Evolutionary conservation across 2,888 invertebrate species (phyloP).

Genomic region (Nymphalis c-album): DNA sequence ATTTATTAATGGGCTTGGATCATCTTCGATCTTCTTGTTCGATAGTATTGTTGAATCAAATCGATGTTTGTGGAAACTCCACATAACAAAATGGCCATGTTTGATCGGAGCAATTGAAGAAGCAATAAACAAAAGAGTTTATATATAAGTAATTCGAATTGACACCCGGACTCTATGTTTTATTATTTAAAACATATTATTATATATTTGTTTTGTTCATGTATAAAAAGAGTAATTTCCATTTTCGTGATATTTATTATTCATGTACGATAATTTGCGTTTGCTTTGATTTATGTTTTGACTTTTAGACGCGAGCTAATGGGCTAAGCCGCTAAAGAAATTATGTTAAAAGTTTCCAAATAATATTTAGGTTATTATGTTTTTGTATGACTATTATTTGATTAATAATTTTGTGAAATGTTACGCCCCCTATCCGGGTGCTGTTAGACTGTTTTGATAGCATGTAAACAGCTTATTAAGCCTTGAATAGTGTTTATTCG

Average conservation of each 20-base stretch:
- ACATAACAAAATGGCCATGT: too few species aligned
- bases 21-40: too few species aligned
- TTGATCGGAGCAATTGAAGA: too few species aligned
- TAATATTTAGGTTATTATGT: constrained; percentile 24
- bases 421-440: background rate
- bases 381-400: constrained; percentile 14
- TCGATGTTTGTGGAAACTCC: too few species aligned
- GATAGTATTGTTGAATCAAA: too few species aligned
- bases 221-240: constrained; percentile 40
- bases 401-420: background rate
- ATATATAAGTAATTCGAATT: too few species aligned
- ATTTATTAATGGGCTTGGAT: too few species aligned
- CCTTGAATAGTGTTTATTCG: background rate
- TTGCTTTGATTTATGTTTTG: constrained; percentile 41
- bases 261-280: constrained; percentile 41
- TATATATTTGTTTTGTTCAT: background rate
- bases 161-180: too few species aligned
- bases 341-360: constrained; percentile 26
- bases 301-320: constrained; percentile 40
- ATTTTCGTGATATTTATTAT: constrained; percentile 48
- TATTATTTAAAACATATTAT: background rate
- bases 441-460: background rate
- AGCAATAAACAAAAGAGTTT: too few species aligned
- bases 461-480: background rate
- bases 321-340: constrained; percentile 27